phyloP scores from a whole-genome alignment of 2,113 vertebrate genomes.

The Bostrychus sinensis region DNA sequence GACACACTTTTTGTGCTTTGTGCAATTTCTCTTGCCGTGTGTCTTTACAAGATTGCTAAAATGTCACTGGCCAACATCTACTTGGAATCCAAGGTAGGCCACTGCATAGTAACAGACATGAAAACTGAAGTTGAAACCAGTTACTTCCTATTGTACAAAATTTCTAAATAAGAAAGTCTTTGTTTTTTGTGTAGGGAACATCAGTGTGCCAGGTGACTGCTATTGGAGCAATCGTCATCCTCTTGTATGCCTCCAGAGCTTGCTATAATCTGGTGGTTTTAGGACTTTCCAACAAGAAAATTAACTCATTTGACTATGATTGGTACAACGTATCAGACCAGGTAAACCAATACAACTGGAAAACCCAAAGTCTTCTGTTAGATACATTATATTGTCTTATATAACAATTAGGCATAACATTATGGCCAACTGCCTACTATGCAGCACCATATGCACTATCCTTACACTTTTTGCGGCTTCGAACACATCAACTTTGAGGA shows the following conservation, averaged over 20 bases:
- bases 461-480: too few species aligned
- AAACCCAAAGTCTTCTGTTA: too few species aligned
- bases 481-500: too few species aligned
- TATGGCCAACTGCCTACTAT: too few species aligned
- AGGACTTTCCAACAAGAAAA: constrained; percentile 85
- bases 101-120: too few species aligned
- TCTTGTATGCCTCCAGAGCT: constrained; percentile 92
- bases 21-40: constrained; percentile 89
- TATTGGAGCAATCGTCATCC: constrained; percentile 89
- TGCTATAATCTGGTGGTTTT: constrained; percentile 96
- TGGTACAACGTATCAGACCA: constrained; percentile 99
- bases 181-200: constrained; percentile 83
- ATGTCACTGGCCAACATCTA: constrained; percentile 96
- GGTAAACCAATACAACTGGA: constrained; percentile 64
- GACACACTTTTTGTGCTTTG: constrained; percentile 92
- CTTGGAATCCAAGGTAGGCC: constrained; percentile 91
- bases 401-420: too few species aligned
- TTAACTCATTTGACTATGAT: constrained; percentile 94
- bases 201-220: constrained; percentile 94
- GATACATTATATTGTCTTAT: too few species aligned
- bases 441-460: too few species aligned
- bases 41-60: constrained; percentile 95
- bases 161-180: neutral
- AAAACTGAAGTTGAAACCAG: neutral
- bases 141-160: neutral